A percentile compares a stretch with the other conserved stretches of the same genome.
Conservation (phyloP, 2,113 vertebrate species). For the Jaculus jaculus region DNA sequence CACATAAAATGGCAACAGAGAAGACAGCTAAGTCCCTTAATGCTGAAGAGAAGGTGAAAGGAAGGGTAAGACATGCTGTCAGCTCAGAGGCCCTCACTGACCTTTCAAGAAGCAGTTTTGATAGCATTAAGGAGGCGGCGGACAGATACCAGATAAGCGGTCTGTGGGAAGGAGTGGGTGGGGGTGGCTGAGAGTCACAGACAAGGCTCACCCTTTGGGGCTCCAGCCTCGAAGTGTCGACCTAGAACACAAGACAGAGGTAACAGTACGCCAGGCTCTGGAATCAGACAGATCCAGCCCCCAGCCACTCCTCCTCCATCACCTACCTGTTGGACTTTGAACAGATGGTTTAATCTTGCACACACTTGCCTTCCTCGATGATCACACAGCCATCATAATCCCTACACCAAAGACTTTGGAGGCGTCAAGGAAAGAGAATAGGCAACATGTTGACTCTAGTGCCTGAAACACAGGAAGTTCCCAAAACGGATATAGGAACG, state of each 20-base stretch:
- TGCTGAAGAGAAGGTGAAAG: neutral
- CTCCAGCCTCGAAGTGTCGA: neutral
- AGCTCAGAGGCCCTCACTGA: neutral
- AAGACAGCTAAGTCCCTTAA: neutral
- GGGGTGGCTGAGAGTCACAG: neutral
- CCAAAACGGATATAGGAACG: neutral
- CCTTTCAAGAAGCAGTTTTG: neutral
- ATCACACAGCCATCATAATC: neutral
- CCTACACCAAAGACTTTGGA: neutral
- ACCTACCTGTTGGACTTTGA: neutral
- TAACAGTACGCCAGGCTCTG: neutral
- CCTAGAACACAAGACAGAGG: neutral
- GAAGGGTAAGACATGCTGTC: neutral
- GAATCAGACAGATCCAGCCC: neutral
- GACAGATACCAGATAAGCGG: neutral
- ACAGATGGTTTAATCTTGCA: neutral
- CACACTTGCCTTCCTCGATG: neutral
- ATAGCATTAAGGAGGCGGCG: neutral
- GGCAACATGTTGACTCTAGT: neutral
- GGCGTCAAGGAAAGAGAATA: neutral
- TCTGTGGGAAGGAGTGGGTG: neutral
- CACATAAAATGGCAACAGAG: rapidly evolving
- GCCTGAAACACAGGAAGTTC: neutral
- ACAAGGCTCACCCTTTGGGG: neutral
- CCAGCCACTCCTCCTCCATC: neutral